Percentiles rank a stretch among this genome's conserved stretches.
Evolutionary conservation across 2,888 invertebrate species (phyloP).

Genomic region (Nebria brevicollis): DNA sequence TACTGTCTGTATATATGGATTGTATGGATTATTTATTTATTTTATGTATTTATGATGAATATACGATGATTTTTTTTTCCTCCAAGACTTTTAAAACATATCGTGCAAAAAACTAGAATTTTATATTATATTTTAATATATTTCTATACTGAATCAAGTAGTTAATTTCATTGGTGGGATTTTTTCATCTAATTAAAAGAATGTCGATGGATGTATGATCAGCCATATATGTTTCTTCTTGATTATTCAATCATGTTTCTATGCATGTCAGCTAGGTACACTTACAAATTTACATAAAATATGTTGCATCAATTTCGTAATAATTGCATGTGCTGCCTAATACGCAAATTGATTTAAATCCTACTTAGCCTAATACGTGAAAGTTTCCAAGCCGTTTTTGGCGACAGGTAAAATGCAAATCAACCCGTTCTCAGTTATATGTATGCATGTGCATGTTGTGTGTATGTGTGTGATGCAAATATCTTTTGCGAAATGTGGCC

Average conservation of each 20-base stretch:
- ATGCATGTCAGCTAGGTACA: background rate
- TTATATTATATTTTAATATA: constrained; percentile 34
- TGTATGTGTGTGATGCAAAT: background rate
- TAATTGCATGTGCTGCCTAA: constrained; percentile 3
- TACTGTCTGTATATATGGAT: constrained; percentile 61
- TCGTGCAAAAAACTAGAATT: constrained; percentile 22
- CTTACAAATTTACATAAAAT: background rate
- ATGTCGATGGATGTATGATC: constrained; percentile 10
- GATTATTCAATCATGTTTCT: constrained; percentile 16
- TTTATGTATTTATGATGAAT: constrained; percentile 60
- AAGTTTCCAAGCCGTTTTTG: background rate
- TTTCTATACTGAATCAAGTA: constrained; percentile 11
- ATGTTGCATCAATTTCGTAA: background rate
- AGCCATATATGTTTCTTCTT: constrained; percentile 18
- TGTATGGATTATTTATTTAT: constrained; percentile 66
- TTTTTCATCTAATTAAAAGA: constrained; percentile 12
- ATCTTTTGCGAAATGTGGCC: constrained; percentile 17
- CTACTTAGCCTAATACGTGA: background rate
- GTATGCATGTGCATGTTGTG: background rate
- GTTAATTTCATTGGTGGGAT: constrained; percentile 26
- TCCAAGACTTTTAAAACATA: constrained; percentile 13
- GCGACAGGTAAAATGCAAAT: constrained; percentile 15
- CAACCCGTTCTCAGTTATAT: background rate
- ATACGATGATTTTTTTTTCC: constrained; percentile 25
- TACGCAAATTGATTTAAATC: constrained; percentile 6